phyloP scores from a whole-genome alignment of 1,140 invertebrate species.

The Palaemon carinicauda region DNA sequence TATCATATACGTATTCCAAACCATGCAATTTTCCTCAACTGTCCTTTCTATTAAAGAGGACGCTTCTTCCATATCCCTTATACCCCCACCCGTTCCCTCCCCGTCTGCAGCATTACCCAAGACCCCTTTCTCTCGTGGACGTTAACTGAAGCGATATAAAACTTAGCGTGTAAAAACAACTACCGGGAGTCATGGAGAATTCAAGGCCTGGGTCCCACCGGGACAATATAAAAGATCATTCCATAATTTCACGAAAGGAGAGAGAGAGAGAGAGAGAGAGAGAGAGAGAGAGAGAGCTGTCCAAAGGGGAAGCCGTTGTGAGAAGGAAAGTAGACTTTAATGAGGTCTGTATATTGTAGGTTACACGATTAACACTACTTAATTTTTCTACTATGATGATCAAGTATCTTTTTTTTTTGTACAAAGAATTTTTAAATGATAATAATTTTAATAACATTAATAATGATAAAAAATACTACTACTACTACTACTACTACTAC shows the following conservation, averaged over 20 bases:
- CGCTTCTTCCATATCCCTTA: background rate
- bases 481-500: too few species aligned
- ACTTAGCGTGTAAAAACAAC: background rate
- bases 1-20: too few species aligned
- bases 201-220: background rate
- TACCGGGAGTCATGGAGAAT: background rate
- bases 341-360: background rate
- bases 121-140: background rate
- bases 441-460: too few species aligned
- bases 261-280: too few species aligned
- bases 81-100: background rate
- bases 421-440: too few species aligned
- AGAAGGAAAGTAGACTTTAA: background rate
- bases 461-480: too few species aligned
- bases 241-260: background rate
- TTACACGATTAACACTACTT: too few species aligned
- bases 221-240: slow-evolving; percentile 1
- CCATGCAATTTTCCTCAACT: too few species aligned
- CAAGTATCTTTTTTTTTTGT: too few species aligned
- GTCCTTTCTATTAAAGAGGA: too few species aligned
- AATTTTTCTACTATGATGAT: too few species aligned
- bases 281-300: background rate
- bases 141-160: background rate
- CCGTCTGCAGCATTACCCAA: background rate
- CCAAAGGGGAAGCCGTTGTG: background rate